phyloP scores from a whole-genome alignment of 2,113 vertebrate genomes.

The Apus apus region DNA sequence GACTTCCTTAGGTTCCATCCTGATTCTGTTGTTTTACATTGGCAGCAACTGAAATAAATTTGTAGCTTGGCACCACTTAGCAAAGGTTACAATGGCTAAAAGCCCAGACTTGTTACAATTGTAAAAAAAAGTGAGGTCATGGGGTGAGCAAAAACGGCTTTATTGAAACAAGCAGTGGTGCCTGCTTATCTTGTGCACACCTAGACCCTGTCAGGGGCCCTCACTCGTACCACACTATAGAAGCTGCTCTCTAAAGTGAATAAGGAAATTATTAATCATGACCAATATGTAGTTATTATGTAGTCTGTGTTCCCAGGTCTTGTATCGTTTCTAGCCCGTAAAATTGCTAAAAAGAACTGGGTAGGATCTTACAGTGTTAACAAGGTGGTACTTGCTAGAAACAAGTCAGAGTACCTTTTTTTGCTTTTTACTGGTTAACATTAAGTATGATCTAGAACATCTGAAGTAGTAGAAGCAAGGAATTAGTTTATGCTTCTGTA shows the following conservation, averaged over 20 bases:
- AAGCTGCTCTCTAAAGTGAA: neutral
- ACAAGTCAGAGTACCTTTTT: neutral
- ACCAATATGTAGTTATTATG: neutral
- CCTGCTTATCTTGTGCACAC: accelerated
- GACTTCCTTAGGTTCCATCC: too few species aligned
- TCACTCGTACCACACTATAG: accelerated
- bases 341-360: neutral
- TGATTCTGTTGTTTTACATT: neutral
- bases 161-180: neutral
- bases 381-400: accelerated
- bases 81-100: neutral
- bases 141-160: accelerated
- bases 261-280: neutral
- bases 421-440: neutral
- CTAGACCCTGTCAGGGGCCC: accelerated
- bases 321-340: too few species aligned
- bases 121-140: neutral
- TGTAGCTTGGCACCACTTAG: neutral
- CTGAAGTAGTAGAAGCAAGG: neutral
- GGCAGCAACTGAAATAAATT: neutral
- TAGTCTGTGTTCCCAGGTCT: neutral
- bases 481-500: neutral
- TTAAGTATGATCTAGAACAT: neutral
- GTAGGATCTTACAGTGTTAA: neutral
- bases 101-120: neutral